These are phyloP conservation scores for Ailurus styani DNA, from an alignment of 2,113 vertebrate genomes.

Conservation along the genomic window DNA sequence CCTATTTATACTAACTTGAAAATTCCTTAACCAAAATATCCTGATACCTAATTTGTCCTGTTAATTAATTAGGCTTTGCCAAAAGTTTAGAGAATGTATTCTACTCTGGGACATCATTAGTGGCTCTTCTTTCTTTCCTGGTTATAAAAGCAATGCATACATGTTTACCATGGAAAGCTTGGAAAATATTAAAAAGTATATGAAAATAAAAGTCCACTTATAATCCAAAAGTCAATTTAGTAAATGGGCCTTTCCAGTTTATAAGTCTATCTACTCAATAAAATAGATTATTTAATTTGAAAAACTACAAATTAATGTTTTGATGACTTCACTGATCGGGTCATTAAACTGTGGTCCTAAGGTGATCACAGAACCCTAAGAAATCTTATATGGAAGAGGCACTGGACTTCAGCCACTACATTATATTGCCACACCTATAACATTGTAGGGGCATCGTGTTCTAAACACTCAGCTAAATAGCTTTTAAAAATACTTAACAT, in stretches of 20 bases:
- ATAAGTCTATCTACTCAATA: not conserved
- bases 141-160: not conserved
- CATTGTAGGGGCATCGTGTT: not conserved
- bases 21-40: slow-evolving; percentile 3
- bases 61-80: not conserved
- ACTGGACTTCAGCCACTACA: not conserved
- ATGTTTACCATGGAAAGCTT: not conserved
- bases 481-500: not conserved
- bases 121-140: not conserved
- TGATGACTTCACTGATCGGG: not conserved
- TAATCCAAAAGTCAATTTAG: not conserved
- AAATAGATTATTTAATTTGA: not conserved
- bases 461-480: not conserved
- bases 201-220: not conserved
- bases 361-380: not conserved
- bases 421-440: not conserved
- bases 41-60: not conserved
- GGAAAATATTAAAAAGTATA: not conserved
- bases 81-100: not conserved
- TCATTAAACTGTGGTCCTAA: not conserved
- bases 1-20: not conserved
- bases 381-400: not conserved
- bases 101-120: not conserved
- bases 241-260: not conserved
- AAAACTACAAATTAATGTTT: not conserved